Evolutionary conservation across 2,888 invertebrate genomes (phyloP), one percentile per base, ranked within the genome.

Genomic region (Chloroclysta siterata): DNA sequence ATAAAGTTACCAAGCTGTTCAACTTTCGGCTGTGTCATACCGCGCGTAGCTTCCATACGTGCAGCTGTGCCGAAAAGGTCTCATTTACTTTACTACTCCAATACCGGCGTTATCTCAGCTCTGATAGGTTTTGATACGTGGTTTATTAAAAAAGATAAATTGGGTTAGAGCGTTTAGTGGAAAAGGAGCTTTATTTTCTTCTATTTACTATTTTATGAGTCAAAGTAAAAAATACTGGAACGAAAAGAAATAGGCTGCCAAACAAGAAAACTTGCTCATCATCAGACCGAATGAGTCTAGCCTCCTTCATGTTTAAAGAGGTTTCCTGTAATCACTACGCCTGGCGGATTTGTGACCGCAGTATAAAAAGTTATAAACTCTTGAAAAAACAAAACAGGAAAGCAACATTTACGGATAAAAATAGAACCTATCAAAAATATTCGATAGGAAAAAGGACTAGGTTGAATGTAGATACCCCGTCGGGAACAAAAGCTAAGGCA

Each of bases 81-180:
- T 81, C 81, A 82, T 82, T 81, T 81, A 78, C 79, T 82, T 82
- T 82, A 82, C 79, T 76, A 73, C 81, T 70, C 72, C 79, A 76
- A 80, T 82, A 79, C 76, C 72, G 72, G 70, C 72, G 74, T 74
- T 72, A 76, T 70, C 73, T 72, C 63, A 62, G 72, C 66, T 60
- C 71, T 66, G 72, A 76, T 77, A 73, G 72, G 73, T 78, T 78
- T 73, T 71, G 72, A 75, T 79, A 73, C 69, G 69, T 66, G 74
- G 72, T 75, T 76, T 77, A 79, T 80, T 75, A 79, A 75, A 77
- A 33, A 75, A 71, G 67, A 73, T 73, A 66, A 69, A 71, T 71
- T 70, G 62, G 67, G 36, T 71, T 65, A 53, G 47, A 50, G 58
- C 61, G 60, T 65, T 58, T 60, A 56, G 47, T 42, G 53, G 42